Conservation (phyloP, 92 coral and sea anemone species). For the Virgularia gustaviana region DNA sequence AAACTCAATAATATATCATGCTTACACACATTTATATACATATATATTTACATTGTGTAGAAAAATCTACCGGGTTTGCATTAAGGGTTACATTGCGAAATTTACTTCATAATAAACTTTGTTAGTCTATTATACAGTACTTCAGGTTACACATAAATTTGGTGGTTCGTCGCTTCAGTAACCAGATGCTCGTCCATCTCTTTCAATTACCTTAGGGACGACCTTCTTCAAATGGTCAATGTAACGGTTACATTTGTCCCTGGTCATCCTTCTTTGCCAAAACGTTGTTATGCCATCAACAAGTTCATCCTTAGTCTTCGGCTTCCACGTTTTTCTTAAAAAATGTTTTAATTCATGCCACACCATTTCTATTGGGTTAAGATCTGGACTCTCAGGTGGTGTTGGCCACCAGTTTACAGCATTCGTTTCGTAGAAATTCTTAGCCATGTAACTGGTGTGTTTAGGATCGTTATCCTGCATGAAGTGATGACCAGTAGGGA, state of each 20-base stretch:
- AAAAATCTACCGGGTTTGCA: too few relatives aligned
- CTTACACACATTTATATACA: too few relatives aligned
- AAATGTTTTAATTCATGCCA: slow-evolving; percentile 50
- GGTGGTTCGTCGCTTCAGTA: slow-evolving; percentile 22
- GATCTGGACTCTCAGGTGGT: slow-evolving; percentile 50
- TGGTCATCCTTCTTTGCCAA: slow-evolving; percentile 31
- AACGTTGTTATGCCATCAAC: slow-evolving; percentile 22
- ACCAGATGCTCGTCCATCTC: slow-evolving; percentile 43
- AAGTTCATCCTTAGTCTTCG: slow-evolving; percentile 33
- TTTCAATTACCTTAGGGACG: slow-evolving; percentile 42
- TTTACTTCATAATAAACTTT: too few relatives aligned
- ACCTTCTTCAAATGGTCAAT: slow-evolving; percentile 42
- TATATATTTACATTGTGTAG: too few relatives aligned
- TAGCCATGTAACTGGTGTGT: slow-evolving; percentile 37
- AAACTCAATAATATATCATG: too few relatives aligned
- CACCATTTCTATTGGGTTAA: slow-evolving; percentile 45
- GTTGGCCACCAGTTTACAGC: slow-evolving; percentile 51
- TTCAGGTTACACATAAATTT: background rate
- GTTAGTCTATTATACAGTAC: too few relatives aligned
- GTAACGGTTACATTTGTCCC: slow-evolving; percentile 24
- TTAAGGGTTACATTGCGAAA: too few relatives aligned
- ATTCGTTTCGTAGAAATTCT: slow-evolving; percentile 19
- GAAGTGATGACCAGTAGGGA: slow-evolving; percentile 46
- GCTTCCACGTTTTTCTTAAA: slow-evolving; percentile 27
- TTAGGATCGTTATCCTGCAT: slow-evolving; percentile 59